These are phyloP conservation scores for Heterodera filipjevi DNA, from an alignment of 2,888 invertebrate species.

Conservation along the genomic window DNA sequence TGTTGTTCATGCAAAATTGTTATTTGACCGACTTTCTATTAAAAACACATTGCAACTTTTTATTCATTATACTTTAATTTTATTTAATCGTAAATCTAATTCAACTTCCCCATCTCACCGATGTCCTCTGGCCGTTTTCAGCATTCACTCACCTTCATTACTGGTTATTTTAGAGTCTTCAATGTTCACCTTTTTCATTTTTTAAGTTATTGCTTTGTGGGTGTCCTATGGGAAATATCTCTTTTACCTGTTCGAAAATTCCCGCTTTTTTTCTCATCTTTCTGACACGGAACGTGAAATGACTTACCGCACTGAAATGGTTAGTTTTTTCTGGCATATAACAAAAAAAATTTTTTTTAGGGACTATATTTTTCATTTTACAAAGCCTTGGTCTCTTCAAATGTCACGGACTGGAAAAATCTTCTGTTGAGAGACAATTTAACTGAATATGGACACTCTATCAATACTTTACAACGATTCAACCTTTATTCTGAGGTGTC, in stretches of 20 bases:
- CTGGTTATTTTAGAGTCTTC: not conserved
- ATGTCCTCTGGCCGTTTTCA: too few species aligned
- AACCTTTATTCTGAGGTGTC: constrained; percentile 82
- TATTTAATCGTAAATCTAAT: too few species aligned
- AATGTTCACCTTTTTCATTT: not conserved
- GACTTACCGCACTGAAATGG: constrained; percentile 84
- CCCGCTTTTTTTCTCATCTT: constrained; percentile 81
- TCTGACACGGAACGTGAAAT: constrained; percentile 83
- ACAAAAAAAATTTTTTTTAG: constrained; percentile 66
- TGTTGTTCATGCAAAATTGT: constrained; percentile 29
- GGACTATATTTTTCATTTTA: constrained; percentile 86
- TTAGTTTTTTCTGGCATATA: constrained; percentile 55
- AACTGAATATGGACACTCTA: constrained; percentile 80
- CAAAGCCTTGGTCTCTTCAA: constrained; percentile 77
- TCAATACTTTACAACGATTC: constrained; percentile 81
- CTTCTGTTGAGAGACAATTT: constrained; percentile 75
- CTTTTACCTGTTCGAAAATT: constrained; percentile 76
- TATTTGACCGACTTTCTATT: not conserved
- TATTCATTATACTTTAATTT: too few species aligned
- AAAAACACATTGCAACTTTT: too few species aligned
- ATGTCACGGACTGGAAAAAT: constrained; percentile 73
- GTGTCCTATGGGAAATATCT: constrained; percentile 52
- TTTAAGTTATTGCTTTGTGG: constrained; percentile 50
- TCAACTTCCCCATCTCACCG: too few species aligned
- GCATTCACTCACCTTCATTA: not conserved